phyloP scores from a whole-genome alignment of 1,140 invertebrate genomes.

The Leguminivora glycinivorella region DNA sequence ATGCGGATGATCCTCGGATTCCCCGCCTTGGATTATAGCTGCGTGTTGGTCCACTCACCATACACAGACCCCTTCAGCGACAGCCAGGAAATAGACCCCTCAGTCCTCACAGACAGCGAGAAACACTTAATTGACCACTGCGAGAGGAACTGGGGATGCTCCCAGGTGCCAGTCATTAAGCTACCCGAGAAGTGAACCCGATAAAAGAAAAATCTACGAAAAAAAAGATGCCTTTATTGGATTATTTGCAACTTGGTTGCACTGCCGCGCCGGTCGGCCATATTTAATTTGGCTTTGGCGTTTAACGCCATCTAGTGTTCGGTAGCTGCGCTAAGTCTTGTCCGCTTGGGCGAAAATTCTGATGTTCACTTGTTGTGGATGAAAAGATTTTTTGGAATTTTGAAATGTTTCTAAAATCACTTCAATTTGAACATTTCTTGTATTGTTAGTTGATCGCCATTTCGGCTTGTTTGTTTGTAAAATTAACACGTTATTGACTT shows the following conservation, averaged over 20 bases:
- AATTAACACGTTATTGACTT: constrained; percentile 9
- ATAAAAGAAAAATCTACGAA: constrained; percentile 42
- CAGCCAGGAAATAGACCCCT: constrained; percentile 70
- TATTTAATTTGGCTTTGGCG: constrained; percentile 49
- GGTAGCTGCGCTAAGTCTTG: constrained; percentile 38
- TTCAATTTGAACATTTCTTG: neutral
- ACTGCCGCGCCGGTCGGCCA: constrained; percentile 33
- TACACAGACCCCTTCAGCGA: constrained; percentile 74
- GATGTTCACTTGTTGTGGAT: neutral
- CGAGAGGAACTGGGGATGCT: constrained; percentile 78
- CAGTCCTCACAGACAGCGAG: constrained; percentile 70
- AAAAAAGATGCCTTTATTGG: constrained; percentile 35
- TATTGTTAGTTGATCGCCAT: constrained; percentile 8
- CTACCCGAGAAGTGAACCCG: constrained; percentile 78
- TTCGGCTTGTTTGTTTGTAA: constrained; percentile 25
- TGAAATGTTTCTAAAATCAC: constrained; percentile 20
- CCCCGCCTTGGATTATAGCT: constrained; percentile 74
- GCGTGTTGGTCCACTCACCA: constrained; percentile 77
- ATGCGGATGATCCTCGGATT: constrained; percentile 75
- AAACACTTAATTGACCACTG: constrained; percentile 79
- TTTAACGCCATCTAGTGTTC: constrained; percentile 61
- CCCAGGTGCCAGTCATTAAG: constrained; percentile 78
- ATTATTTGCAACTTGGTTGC: constrained; percentile 32
- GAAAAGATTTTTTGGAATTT: constrained; percentile 17
- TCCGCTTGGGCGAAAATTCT: constrained; percentile 23